A percentile compares a stretch with the other conserved stretches of the same genome.
Evolutionary conservation across 2,797 vertebrate species (phyloP).

Genomic region (Onychomys leucogaster): DNA sequence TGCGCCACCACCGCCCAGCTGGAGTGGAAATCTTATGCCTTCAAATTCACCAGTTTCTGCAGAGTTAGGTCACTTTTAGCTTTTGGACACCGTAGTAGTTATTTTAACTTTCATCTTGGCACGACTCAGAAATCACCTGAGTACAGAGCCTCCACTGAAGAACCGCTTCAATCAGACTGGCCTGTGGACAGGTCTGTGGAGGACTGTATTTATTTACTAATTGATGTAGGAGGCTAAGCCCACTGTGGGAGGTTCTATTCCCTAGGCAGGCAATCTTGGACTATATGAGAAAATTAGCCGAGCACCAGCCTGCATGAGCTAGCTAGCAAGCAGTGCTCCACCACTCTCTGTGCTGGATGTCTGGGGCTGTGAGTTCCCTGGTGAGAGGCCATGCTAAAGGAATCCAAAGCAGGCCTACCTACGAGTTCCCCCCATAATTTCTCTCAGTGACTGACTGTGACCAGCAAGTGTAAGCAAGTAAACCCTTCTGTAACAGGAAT

Average conservation of each 20-base stretch:
- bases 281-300: neutral
- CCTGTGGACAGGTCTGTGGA: neutral
- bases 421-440: neutral
- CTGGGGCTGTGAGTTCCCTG: neutral
- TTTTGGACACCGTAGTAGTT: neutral
- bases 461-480: neutral
- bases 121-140: neutral
- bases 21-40: neutral
- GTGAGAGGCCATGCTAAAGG: neutral
- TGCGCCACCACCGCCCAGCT: too few relatives aligned
- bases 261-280: neutral
- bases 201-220: neutral
- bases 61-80: neutral
- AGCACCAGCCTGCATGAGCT: neutral
- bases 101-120: neutral
- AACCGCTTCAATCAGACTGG: neutral
- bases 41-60: slow-evolving; percentile 1
- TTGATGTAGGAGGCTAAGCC: neutral
- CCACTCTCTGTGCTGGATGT: neutral
- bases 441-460: neutral
- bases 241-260: neutral
- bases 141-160: neutral
- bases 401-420: neutral
- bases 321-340: neutral
- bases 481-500: too few relatives aligned